Evolutionary conservation across 2,113 vertebrate genomes (phyloP), one percentile per base, ranked within the genome.

Genomic region (Rallus limicola): DNA sequence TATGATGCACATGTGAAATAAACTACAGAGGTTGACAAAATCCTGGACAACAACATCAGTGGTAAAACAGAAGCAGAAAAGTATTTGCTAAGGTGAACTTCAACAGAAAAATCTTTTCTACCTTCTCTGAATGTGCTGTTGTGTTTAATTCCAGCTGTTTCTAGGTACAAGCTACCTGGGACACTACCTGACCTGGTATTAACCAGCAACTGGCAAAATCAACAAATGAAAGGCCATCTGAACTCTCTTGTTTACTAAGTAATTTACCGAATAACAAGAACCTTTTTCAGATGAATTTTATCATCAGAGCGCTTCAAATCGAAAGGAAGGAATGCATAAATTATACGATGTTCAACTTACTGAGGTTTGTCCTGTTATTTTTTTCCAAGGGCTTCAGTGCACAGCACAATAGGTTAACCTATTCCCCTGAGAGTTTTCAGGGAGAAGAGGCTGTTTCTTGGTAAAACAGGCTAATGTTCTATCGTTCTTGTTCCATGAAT

Each of bases 401-500:
- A 67, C 5, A 76, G 19, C 8, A 56, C 11, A 56, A 38, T 28
- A 88, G 31, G 70, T 38, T 29, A 36, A 65, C 33, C 31, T 65
- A 20, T 48, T 78, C 38, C 23, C 31, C 34, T 60, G 58, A 20
- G 63, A 76, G 34, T 71, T 81, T 77, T 81, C 46, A 56, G 48
- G 68, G 24, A 74, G 18, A 79, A 65, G 33, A 82, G 48, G 15
- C 5, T 78, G 17, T 63, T 91, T 68, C 71, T 79, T 38, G 34
- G 9, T 68, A 68, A 91, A 74, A 40, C 20, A 91, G 31, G 14
- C 10, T 38, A 42, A 40, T 19, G 16, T 42, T 60, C 26, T 9
- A 18, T 42, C 2, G 0, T 64, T 82, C 29, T 60, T 38, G 0
- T 48, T 68, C 53, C 2, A 0, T 63, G 31, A 80, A 67, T 58